These are phyloP conservation scores for Epicauta chinensis DNA, from an alignment of 1,140 invertebrate genomes.

Conservation along the genomic window DNA sequence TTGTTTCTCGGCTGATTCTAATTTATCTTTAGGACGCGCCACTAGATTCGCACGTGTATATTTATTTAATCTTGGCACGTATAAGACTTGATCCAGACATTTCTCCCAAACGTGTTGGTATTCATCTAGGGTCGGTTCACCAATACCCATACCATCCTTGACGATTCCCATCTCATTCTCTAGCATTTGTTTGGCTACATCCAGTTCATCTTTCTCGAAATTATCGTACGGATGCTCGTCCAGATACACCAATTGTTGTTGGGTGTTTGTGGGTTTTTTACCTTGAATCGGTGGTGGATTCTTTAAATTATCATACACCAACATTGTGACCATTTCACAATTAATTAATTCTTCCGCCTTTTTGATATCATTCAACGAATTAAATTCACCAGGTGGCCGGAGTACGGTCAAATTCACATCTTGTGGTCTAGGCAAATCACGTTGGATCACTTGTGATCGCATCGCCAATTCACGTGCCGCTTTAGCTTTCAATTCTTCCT, in stretches of 20 bases:
- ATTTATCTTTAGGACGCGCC: conserved; percentile 94
- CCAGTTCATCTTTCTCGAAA: conserved; percentile 64
- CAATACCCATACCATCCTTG: conserved; percentile 89
- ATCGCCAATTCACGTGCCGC: conserved; percentile 64
- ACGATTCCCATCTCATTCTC: conserved; percentile 83
- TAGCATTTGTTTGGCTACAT: conserved; percentile 60
- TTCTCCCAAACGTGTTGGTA: conserved; percentile 82
- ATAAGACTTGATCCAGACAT: conserved; percentile 67
- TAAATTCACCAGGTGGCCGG: conserved; percentile 61
- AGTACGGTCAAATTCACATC: conserved; percentile 82
- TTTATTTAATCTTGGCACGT: conserved; percentile 39
- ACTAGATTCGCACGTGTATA: conserved; percentile 92
- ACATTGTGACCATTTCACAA: conserved; percentile 93
- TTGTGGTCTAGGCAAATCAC: conserved; percentile 78
- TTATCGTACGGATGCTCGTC: conserved; percentile 81
- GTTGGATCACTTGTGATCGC: conserved; percentile 84
- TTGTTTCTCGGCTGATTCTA: conserved; percentile 88
- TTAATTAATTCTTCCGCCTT: conserved; percentile 97
- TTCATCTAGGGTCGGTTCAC: conserved; percentile 78
- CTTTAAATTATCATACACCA: conserved; percentile 80
- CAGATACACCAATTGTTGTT: conserved; percentile 70
- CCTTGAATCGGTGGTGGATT: conserved; percentile 50
- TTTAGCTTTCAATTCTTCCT: conserved; percentile 49
- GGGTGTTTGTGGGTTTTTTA: conserved; percentile 34
- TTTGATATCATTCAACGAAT: conserved; percentile 79